These are phyloP conservation scores for Poicephalus meyeri DNA, from an alignment of 2,113 vertebrate genomes.

Conservation along the genomic window DNA sequence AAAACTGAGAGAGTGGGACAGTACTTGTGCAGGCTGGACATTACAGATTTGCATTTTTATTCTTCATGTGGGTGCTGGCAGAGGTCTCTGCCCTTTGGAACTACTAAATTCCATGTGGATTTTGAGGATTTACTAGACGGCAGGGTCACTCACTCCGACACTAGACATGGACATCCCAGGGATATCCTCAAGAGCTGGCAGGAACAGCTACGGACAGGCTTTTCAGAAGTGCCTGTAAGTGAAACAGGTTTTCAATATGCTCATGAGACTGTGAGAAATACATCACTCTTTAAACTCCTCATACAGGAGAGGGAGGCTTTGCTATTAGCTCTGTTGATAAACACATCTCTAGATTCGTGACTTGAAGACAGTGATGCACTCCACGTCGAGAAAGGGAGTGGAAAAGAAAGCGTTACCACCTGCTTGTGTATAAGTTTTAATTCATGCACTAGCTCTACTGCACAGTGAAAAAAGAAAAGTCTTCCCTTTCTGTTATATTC, in stretches of 20 bases:
- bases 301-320: neutral
- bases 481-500: neutral
- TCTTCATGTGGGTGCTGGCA: neutral
- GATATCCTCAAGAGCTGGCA: neutral
- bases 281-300: neutral
- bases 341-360: neutral
- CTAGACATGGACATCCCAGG: neutral
- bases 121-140: neutral
- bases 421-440: constrained; percentile 21
- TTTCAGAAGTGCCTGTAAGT: neutral
- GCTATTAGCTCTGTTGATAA: constrained; percentile 20
- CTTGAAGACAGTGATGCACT: neutral
- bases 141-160: neutral
- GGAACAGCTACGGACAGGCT: neutral
- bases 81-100: neutral
- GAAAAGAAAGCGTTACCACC: constrained; percentile 31
- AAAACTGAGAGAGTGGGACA: neutral
- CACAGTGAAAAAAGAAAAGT: neutral
- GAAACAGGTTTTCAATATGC: neutral
- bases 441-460: neutral
- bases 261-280: neutral
- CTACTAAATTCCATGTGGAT: neutral
- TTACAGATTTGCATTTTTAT: neutral
- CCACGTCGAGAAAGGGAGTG: neutral
- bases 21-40: neutral